Conservation (phyloP, 2,797 vertebrate genomes). For the Enteromius thamalakanensis region DNA sequence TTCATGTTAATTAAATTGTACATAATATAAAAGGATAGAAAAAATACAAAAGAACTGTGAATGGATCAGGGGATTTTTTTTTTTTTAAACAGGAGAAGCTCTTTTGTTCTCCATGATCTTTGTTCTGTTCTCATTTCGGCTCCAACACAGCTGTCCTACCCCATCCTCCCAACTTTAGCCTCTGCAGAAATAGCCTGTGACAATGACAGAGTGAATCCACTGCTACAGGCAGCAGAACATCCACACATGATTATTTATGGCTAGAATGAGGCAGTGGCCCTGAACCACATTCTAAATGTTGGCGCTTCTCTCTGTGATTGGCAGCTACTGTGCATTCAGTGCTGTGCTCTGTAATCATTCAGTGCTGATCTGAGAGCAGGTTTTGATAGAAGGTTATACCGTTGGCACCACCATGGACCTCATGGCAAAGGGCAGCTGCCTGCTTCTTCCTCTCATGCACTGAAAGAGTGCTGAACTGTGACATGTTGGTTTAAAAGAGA, state of each 20-base stretch:
- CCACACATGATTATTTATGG: slow-evolving; percentile 82
- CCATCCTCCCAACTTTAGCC: slow-evolving; percentile 37
- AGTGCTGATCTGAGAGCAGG: slow-evolving; percentile 25
- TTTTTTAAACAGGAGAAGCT: not conserved
- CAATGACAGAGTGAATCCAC: slow-evolving; percentile 86
- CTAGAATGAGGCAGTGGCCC: slow-evolving; percentile 72
- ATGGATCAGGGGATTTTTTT: not conserved
- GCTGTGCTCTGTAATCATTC: slow-evolving; percentile 27
- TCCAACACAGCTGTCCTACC: slow-evolving; percentile 79
- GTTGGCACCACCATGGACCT: slow-evolving; percentile 85
- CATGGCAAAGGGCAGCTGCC: slow-evolving; percentile 89
- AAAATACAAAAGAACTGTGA: not conserved
- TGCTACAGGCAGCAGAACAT: slow-evolving; percentile 78
- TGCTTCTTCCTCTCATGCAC: slow-evolving; percentile 86
- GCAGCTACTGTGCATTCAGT: not conserved
- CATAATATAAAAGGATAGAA: not conserved
- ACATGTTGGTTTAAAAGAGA: slow-evolving; percentile 76
- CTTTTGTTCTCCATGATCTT: slow-evolving; percentile 72
- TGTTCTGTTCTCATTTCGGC: slow-evolving; percentile 67
- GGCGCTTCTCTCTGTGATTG: slow-evolving; percentile 39
- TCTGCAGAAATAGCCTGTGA: slow-evolving; percentile 89
- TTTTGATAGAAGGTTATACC: slow-evolving; percentile 73
- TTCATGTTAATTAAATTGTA: not conserved
- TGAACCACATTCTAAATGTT: slow-evolving; percentile 68
- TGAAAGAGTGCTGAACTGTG: slow-evolving; percentile 85